A percentile compares a stretch with the other conserved stretches of the same genome.
Conservation (phyloP, 2,888 invertebrate genomes). For the Apantesis nais region DNA sequence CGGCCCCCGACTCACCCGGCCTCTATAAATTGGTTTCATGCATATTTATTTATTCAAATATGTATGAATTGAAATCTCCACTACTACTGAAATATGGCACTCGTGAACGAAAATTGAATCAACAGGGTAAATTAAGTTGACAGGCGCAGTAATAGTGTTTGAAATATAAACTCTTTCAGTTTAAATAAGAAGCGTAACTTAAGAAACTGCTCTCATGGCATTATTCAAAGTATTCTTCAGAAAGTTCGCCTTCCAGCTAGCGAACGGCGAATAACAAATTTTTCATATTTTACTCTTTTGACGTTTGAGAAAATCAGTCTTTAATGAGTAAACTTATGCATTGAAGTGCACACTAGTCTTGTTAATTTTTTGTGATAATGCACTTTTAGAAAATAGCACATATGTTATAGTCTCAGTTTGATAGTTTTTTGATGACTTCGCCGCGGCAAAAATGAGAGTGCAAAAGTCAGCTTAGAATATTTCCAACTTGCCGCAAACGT, state of each 20-base stretch:
- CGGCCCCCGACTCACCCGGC: slow-evolving; percentile 64
- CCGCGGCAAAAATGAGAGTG: slow-evolving; percentile 51
- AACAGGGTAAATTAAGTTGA: slow-evolving; percentile 75
- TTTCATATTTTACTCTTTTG: slow-evolving; percentile 61
- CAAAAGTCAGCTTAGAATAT: slow-evolving; percentile 35
- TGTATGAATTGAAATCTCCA: slow-evolving; percentile 84
- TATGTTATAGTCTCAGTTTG: slow-evolving; percentile 57
- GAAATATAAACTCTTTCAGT: slow-evolving; percentile 52
- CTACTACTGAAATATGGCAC: slow-evolving; percentile 81
- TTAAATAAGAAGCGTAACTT: slow-evolving; percentile 49
- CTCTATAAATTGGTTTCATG: slow-evolving; percentile 85
- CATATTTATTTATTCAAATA: slow-evolving; percentile 86
- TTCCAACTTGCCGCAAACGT: slow-evolving; percentile 40
- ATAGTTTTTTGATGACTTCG: slow-evolving; percentile 66
- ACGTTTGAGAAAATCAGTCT: slow-evolving; percentile 65
- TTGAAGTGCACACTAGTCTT: slow-evolving; percentile 54
- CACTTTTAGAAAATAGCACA: slow-evolving; percentile 56
- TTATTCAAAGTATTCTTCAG: slow-evolving; percentile 60
- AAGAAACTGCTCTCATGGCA: slow-evolving; percentile 49
- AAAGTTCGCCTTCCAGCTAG: slow-evolving; percentile 52
- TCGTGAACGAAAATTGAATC: slow-evolving; percentile 77
- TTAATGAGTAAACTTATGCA: slow-evolving; percentile 70
- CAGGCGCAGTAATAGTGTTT: slow-evolving; percentile 54
- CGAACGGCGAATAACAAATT: slow-evolving; percentile 54
- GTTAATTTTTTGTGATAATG: slow-evolving; percentile 44